Base-by-base conservation (phyloP, 2,797 vertebrate genomes). In the Phoeniculus purpureus region DNA sequence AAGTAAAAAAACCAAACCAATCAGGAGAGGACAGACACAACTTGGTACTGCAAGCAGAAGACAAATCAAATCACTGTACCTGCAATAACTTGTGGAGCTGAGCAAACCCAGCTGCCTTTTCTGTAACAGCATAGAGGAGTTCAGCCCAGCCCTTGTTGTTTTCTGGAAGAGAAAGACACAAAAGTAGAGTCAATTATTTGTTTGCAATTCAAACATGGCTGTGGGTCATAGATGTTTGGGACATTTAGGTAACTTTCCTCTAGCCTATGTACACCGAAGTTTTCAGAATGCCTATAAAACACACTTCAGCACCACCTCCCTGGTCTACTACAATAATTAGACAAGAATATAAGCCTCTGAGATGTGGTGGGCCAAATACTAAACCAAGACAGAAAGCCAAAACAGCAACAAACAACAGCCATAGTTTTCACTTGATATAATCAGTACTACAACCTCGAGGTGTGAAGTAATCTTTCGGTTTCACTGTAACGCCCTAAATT, bases 51-150 rank as follows among this genome's bases (percentile, higher is more conserved):
- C 61, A 71, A 88, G 81, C 2, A 82, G 43, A 74, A 91, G 22
- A 65, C 12, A 79, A 72, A 78, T 52, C 26, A 86, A 86, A 86
- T 16, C 47, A 55, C 64, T 86, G 90, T 98, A 99, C 99, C 99
- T 98, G 97, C 98, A 98, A 25, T 99, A 99, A 79, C 97, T 98
- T 73, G 94, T 97, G 72, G 93, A 94, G 22, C 95, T 98, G 89
- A 99, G 94, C 56, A 98, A 93, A 84, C 99, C 99, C 62, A 98
- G 95, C 62, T 98, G 98, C 95, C 98, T 98, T 96, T 98, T 99
- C 93, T 98, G 98, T 68, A 99, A 96, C 68, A 99, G 96, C 66
- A 98, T 56, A 7, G 98, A 97, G 4, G 98, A 96, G 93, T 99
- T 99, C 73, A 98, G 95, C 64, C 99, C 99, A 79, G 91, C 51